Base-by-base conservation (phyloP, 2,888 invertebrate genomes). In the Acanthococcus lagerstroemiae region DNA sequence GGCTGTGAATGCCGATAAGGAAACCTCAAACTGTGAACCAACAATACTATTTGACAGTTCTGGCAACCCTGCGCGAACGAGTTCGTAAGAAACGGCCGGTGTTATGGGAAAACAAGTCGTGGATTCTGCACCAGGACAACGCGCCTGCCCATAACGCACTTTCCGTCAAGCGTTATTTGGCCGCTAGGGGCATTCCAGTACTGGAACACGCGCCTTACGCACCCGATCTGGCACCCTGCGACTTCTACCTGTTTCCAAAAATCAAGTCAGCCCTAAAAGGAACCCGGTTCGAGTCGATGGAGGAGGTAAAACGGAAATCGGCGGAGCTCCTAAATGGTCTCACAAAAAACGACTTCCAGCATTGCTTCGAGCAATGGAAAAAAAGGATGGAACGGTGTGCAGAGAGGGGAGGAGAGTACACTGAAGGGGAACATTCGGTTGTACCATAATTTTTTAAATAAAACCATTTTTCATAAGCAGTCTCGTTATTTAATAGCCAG, bases 51-150 rank as follows among this genome's bases (percentile, higher is more conserved):
- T 65, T 69, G 44, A 66, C 71, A 21, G 70, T 72, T 4, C 52
- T 72, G 50, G 66, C 66, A 17, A 69, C 67, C 45, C 58, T 72
- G 27, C 66, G 68, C 22, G 70, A 54, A n/a, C 52, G 44, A 21
- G 21, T 65, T 50, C 22, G 37, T 22, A 48, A 50, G 22, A 61
- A 65, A 54, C 27, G 55, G 27, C 46, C 46, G 26, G 22, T 19
- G n/a, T 12, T 46, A 37, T 65, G 27, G 48, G 24, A 45, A 61
- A 67, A 67, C 12, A 67, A 70, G 21, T 68, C 67, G 6, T 71
- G 72, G 72, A 67, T 70, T 30, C 63, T 72, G 52, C 71, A 73
- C 50, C 71, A 72, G 48, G 71, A 72, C 69, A 72, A 70, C 27
- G 67, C 69, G 1, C 70, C 70, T 4, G 68, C 69, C 15, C 70